Evolutionary conservation across 2,113 vertebrate species (phyloP).

Genomic region (pig (Sus scrofa)): T2T-Sscrofa CM000812.6:172514501-172515000

Average conservation of each 20-base stretch:
- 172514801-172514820: background rate
- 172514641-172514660: background rate
- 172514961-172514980: background rate
- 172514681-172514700: fast-evolving
- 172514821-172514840: background rate
- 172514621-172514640: background rate
- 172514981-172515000: background rate
- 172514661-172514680: fast-evolving
- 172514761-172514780: background rate
- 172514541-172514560: background rate
- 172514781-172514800: background rate
- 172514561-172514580: background rate
- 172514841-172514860: background rate
- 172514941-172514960: no score
- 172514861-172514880: background rate
- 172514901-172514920: background rate
- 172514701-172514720: background rate
- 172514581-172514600: background rate
- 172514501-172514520: background rate
- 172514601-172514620: background rate
- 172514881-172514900: background rate
- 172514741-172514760: background rate
- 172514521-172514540: background rate
- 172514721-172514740: background rate
- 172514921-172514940: background rate